phyloP scores from a whole-genome alignment of 1,140 invertebrate species.

The Diorhabda elongata region DNA sequence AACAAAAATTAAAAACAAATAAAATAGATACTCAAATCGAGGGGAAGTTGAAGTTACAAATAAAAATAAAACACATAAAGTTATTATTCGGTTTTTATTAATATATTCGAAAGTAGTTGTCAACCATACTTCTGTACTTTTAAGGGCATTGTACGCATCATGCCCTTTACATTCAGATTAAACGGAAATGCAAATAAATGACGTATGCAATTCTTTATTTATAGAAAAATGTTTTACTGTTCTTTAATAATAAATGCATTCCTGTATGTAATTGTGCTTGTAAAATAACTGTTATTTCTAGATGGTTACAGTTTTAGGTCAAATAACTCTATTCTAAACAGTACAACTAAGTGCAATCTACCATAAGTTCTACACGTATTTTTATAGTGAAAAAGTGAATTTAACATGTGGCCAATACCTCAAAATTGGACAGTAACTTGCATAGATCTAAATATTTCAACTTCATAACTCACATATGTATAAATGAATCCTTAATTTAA shows the following conservation, averaged over 20 bases:
- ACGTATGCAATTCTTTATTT: constrained; percentile 14
- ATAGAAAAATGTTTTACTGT: constrained; percentile 15
- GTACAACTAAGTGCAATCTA: constrained; percentile 23
- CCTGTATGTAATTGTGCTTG: constrained; percentile 38
- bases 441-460: neutral
- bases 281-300: constrained; percentile 46
- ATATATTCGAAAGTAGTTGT: constrained; percentile 23
- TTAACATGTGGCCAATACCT: neutral
- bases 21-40: neutral
- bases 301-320: constrained; percentile 48
- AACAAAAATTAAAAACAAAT: constrained; percentile 10
- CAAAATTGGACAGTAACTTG: neutral
- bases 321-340: constrained; percentile 44
- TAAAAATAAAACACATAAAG: too few species aligned
- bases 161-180: constrained; percentile 12
- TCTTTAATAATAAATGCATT: constrained; percentile 30
- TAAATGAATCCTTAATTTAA: too few species aligned
- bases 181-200: constrained; percentile 14
- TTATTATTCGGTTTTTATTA: neutral
- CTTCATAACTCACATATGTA: too few species aligned
- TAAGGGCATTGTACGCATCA: constrained; percentile 27
- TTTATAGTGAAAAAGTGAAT: constrained; percentile 9
- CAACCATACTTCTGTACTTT: constrained; percentile 32
- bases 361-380: constrained; percentile 10
- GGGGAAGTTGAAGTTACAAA: too few species aligned